These are phyloP conservation scores for Phrynocephalus forsythii DNA, from an alignment of 2,797 vertebrate genomes.

Conservation along the genomic window DNA sequence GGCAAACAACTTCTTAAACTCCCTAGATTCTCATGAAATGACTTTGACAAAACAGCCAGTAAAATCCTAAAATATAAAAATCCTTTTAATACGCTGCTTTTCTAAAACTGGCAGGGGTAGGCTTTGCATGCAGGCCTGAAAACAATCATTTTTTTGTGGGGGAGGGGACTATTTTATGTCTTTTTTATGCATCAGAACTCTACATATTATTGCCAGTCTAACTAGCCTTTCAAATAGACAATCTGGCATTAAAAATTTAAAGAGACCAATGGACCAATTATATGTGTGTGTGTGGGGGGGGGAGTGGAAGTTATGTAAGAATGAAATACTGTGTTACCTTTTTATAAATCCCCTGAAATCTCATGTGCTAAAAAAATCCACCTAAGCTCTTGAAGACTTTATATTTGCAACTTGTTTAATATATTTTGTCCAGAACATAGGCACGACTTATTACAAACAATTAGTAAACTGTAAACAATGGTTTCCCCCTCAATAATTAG, in stretches of 20 bases:
- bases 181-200: slow-evolving; percentile 28
- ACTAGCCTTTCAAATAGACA: slow-evolving; percentile 49
- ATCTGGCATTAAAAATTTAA: slow-evolving; percentile 33
- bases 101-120: slow-evolving; percentile 6
- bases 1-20: slow-evolving; percentile 14
- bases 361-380: neutral
- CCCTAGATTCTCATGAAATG: neutral
- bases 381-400: neutral
- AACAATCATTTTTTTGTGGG: neutral
- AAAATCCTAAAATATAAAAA: neutral
- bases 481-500: neutral
- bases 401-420: slow-evolving; percentile 5
- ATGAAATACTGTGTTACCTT: slow-evolving; percentile 16
- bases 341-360: slow-evolving; percentile 29
- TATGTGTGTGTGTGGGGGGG: too few relatives aligned
- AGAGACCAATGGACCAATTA: neutral
- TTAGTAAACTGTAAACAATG: neutral
- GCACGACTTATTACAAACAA: neutral
- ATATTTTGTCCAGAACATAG: neutral
- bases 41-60: neutral
- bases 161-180: slow-evolving; percentile 22
- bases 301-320: neutral
- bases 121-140: neutral
- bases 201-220: slow-evolving; percentile 45
- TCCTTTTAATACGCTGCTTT: neutral